Conservation (phyloP, 2,113 vertebrate genomes). For the Fulmarus glacialis region DNA sequence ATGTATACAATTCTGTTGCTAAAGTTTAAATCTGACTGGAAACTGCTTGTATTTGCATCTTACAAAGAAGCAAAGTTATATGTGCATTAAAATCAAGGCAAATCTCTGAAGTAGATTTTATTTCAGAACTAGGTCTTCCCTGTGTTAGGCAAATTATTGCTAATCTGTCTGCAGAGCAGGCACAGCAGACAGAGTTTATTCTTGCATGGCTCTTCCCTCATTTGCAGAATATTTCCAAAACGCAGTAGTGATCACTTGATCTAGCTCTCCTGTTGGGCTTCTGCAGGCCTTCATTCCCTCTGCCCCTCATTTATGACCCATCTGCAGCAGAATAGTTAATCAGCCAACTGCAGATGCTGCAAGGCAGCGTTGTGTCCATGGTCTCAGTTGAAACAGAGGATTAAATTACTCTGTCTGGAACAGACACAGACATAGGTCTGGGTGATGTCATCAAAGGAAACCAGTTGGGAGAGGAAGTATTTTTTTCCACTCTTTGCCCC, state of each 20-base stretch:
- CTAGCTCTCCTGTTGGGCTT: background rate
- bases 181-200: background rate
- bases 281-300: background rate
- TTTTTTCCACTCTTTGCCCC: background rate
- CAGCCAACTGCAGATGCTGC: background rate
- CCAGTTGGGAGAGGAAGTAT: background rate
- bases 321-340: background rate
- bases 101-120: background rate
- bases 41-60: background rate
- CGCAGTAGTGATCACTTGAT: rapidly evolving
- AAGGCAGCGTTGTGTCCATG: background rate
- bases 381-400: background rate
- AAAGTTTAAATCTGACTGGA: background rate
- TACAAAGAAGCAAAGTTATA: background rate
- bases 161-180: background rate
- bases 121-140: background rate
- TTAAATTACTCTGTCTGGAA: background rate
- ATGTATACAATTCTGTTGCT: background rate
- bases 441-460: background rate
- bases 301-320: background rate
- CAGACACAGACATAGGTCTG: background rate
- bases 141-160: background rate
- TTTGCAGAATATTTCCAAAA: background rate
- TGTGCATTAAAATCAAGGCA: background rate
- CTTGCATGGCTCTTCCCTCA: background rate